Base-by-base conservation (phyloP, 1,140 invertebrate species). In the Bombus fervidus region DNA sequence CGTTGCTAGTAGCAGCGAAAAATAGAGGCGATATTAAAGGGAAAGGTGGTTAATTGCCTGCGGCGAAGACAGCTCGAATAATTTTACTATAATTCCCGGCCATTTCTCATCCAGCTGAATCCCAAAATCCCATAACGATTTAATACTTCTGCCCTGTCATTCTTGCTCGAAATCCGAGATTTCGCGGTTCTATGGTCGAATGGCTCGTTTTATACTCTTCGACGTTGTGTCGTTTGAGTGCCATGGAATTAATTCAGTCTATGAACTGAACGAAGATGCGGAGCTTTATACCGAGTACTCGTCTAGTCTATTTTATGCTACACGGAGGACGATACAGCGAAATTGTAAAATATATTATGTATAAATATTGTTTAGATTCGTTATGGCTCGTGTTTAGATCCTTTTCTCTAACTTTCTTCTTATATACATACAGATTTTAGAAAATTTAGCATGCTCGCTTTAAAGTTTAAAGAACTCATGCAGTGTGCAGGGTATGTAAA, bases 51-150 rank as follows among this genome's bases (percentile, higher is more conserved):
- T 39, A 62, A 77, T 77, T 37, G 75, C 37, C 34, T 9, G 34
- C 25, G 75, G 25, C 31, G 18, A 62, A 37, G 75, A 62, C 74
- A 62, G 53, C 13, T n/a, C 34, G 57, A 77, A 62, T 77, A 77
- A 77, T 77, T 62, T 62, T 62, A 57, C 75, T 62, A 62, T 77
- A 39, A 59, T 77, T 77, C 57, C 57, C 18, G 37, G 34, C 25
- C 53, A 39, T 59, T 62, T 57, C 53, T 76, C 74, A 53, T 76
- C 13, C 74, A 28, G 53, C 22, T 25, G 34, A 57, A 28, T 62
- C 41, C n/a, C 13, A 31, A 73, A 73, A 74, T 74, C 41, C 72
- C 72, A 31, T 22, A 4, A 47, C 3, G 3, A 34, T 41, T 74
- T 74, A 12, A 31, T 47, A 47, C 10, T 47, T 41, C 41, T 18